Base-by-base conservation (phyloP, 92 coral and sea anemone species). In the Nematostella vectensis region DNA sequence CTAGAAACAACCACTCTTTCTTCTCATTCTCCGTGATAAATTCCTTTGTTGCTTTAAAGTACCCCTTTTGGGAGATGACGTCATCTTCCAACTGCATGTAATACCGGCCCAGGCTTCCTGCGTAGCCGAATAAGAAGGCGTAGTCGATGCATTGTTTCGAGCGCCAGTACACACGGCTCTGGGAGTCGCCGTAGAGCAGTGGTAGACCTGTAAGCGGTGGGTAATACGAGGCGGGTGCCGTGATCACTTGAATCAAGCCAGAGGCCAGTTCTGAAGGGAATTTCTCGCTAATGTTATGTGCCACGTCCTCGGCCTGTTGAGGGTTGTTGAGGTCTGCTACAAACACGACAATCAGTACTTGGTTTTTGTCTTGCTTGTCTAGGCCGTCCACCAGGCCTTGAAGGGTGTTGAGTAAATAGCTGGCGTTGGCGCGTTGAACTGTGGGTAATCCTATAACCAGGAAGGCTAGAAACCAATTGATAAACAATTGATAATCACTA, bases 391-490 rank as follows among this genome's bases (percentile, higher is more conserved):
- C 62, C 11, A 82, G 72, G 0, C 65, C 56, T 25, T 29, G 27
- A 4, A 82, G 57, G 3, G 89, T 69, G 10, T 48, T 40, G 16
- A 57, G 48, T 1, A 82, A 48, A 53, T 82, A 82, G 6, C 55
- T 44, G 19, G 56, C 69, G 2, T 73, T 52, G 1, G 22, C 17
- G 21, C 89, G 64, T 25, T 53, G 21, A 0, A 62, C 63, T 9
- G 83, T 76, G 11, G 88, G 88, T 21, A 81, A 58, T 2, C 88
- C 88, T 27, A 81, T 70, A 11, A 81, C 83, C 11, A 81, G 66
- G 37, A 63, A 72, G 47, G 52, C 88, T 81, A 33, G 10, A 17
- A 45, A 33, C n/a, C n/a, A n/a, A n/a, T n/a, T n/a, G n/a, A n/a
- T n/a, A n/a, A n/a, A n/a, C n/a, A n/a, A n/a, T n/a, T n/a, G n/a